Evolutionary conservation across 2,113 vertebrate genomes (phyloP), one percentile per base, ranked within the genome.

Genomic region (Periophthalmodon schlosseri): DNA sequence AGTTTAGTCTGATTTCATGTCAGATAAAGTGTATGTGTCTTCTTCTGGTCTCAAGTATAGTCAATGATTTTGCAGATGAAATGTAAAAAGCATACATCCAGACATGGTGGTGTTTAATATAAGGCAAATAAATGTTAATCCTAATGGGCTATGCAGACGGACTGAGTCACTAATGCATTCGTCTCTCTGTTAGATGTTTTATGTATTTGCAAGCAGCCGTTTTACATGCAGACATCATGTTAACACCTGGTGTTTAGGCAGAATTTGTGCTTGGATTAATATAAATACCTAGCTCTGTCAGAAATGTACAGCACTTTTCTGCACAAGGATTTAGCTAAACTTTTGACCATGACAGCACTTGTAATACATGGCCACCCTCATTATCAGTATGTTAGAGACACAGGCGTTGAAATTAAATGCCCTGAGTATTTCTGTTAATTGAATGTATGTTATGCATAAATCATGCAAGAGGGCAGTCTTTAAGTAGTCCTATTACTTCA

Each of bases 331-430:
- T 72, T 70, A 69, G 68, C 69, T 69, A 71, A 75, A 49, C 47
- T 70, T 77, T 80, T 74, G 82, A 61, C 65, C 68, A 36, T 70
- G 74, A 79, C 79, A 82, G 84, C 75, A 78, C 50, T 75, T 70
- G 2, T 36, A 74, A 65, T 79, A 83, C 73, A 84, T 28, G 77
- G 79, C 72, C 44, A 67, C 73, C 61, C 80, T 69, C 47, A 77
- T 86, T 77, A 88, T 72, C 74, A 79, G 77, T 76, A 49, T 18
- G 49, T 78, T 66, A 66, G 33, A 68, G 67, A 68, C 67, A 71
- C 50, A 24, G 11, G 66, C 28, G 70, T 70, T 50, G 44, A 70
- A 44, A 61, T 14, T 69, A 74, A 52, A 54, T 7, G 54, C 61
- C 63, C 70, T 74, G 24, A 72, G 77, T 76, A 68, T 77, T 68